Base-by-base conservation (phyloP, 2,888 invertebrate species). In the Clepsis dumicolana region DNA sequence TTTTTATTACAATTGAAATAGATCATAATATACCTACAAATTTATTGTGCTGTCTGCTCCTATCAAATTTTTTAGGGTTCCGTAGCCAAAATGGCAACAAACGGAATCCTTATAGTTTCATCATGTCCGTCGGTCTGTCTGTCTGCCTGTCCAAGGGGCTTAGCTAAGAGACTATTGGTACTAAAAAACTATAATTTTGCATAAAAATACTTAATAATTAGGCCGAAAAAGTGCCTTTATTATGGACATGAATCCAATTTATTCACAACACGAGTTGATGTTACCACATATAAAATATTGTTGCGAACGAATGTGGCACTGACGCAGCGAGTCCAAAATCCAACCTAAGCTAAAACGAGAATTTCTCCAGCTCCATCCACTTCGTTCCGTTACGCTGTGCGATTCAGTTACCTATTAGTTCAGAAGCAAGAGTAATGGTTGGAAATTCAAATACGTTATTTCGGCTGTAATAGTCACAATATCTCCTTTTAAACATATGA, bases 341-440 rank as follows among this genome's bases (percentile, higher is more conserved):
- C 41, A 41, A 41, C 16, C 41, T 41, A 16, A 16, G 16, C 16
- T n/a, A 41, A 41, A 41, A 35, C 35, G 10, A 14, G 35, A n/a
- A 41, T 16, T 16, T 41, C 41, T 3, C n/a, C n/a, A 16, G 5
- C 41, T 41, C 16, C n/a, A 41, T 41, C 16, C 41, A 41, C 41
- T 41, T 16, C 41, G 41, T n/a, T 41, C n/a, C 41, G 41, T 16
- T 16, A 41, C 41, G 41, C 16, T 41, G 16, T 16, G 41, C 41
- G 41, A 16, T 41, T 41, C n/a, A n/a, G 41, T 41, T 16, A 41
- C 41, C 41, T 41, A 41, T 41, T 41, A 41, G 41, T n/a, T 16
- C n/a, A 5, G 41, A 41, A 41, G 41, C 4, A 41, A 41, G 41
- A 35, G 12, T 35, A 12, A n/a, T 41, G 41, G n/a, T 41, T n/a